Conservation (phyloP, 2,888 invertebrate species). For the Ceramica pisi region DNA sequence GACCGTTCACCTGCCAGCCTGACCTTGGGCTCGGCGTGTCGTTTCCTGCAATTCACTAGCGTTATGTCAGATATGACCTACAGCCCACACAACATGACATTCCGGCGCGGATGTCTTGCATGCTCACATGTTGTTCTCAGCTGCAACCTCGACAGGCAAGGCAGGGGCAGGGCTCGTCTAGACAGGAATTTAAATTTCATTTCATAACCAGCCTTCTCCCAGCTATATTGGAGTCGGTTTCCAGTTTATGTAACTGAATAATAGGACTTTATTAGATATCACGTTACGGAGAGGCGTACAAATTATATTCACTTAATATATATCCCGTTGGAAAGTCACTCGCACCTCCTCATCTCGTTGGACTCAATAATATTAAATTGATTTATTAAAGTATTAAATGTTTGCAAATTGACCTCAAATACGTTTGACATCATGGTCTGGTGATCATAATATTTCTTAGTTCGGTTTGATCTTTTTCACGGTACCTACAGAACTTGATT, state of each 20-base stretch:
- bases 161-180: constrained; percentile 8
- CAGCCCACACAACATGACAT: not conserved
- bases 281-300: not conserved
- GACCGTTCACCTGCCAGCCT: constrained; percentile 1
- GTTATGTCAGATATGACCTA: constrained; percentile 5
- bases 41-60: constrained; percentile 27
- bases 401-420: not conserved
- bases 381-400: too few species aligned
- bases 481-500: too few species aligned
- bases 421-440: not conserved
- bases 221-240: not conserved
- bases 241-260: too few species aligned
- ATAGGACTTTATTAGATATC: not conserved
- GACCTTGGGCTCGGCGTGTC: constrained; percentile 19
- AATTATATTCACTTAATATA: not conserved
- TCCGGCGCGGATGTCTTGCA: constrained; percentile 6
- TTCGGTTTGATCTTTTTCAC: not conserved
- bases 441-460: not conserved
- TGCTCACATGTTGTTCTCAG: not conserved
- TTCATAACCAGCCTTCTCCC: not conserved
- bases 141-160: too few species aligned
- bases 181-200: not conserved
- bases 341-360: too few species aligned
- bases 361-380: too few species aligned
- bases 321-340: not conserved